Evolutionary conservation across 92 coral and sea anemone genomes (phyloP).

Genomic region (Palythoa caribaeorum): DNA sequence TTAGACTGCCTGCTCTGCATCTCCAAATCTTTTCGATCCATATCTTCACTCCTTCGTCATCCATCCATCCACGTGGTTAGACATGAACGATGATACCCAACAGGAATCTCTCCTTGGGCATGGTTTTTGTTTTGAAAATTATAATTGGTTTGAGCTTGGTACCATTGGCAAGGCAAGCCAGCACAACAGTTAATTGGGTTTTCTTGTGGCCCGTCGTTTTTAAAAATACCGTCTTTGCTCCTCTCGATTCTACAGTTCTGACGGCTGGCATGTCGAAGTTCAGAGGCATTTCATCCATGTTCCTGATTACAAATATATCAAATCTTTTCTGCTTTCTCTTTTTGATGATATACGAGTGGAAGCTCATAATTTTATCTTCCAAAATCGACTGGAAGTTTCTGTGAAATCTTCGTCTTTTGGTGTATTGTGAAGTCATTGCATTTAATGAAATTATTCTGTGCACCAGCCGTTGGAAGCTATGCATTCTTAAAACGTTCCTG

Average conservation of each 20-base stretch:
- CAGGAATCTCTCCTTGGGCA: constrained; percentile 1
- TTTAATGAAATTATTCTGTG: constrained; percentile 11
- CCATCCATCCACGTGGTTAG: constrained; percentile 16
- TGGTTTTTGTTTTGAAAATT: neutral
- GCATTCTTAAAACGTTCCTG: neutral
- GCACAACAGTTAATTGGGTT: constrained; percentile 11
- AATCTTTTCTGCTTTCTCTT: constrained; percentile 13
- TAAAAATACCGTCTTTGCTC: constrained; percentile 16
- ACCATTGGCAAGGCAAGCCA: neutral
- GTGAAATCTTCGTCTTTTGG: neutral
- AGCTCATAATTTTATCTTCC: constrained; percentile 4
- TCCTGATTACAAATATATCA: neutral
- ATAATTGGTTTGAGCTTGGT: neutral
- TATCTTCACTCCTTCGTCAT: neutral
- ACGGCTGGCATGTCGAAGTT: neutral
- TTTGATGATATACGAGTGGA: constrained; percentile 10
- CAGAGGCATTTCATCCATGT: too few relatives aligned
- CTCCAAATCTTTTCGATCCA: constrained; percentile 6
- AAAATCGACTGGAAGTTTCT: constrained; percentile 21
- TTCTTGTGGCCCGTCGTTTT: constrained; percentile 29
- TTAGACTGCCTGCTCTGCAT: neutral
- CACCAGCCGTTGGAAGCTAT: constrained; percentile 14
- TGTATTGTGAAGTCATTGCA: neutral
- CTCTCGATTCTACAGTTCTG: constrained; percentile 21
- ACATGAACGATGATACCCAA: neutral